Conservation (phyloP, 2,888 invertebrate genomes). For the Diachrysia chrysitis region DNA sequence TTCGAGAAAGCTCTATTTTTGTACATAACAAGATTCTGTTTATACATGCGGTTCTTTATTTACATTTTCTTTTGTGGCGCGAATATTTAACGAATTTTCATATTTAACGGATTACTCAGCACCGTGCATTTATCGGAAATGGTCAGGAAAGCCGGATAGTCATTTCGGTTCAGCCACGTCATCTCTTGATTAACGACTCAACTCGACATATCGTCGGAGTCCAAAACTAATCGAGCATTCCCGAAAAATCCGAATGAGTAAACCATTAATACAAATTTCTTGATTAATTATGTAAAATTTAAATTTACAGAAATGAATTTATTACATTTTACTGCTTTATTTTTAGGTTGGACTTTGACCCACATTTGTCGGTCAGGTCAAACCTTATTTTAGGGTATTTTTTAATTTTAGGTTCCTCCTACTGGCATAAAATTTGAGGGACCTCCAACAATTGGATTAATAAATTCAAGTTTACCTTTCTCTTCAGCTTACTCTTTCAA, state of each 20-base stretch:
- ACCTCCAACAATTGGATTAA: conserved; percentile 17
- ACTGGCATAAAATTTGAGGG: conserved; percentile 21
- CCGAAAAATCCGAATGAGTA: neutral
- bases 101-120: neutral
- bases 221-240: neutral
- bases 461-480: conserved; percentile 29
- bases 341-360: neutral
- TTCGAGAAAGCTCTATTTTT: neutral
- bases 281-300: no score
- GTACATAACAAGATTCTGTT: no score
- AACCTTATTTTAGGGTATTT: conserved; percentile 23
- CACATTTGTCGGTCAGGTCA: neutral
- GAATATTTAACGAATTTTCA: no score
- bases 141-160: neutral
- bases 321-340: no score
- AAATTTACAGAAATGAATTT: neutral
- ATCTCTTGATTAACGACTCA: no score
- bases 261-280: no score
- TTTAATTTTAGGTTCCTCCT: conserved; percentile 28
- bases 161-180: no score
- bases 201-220: neutral
- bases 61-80: no score
- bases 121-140: neutral
- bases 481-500: conserved; percentile 26
- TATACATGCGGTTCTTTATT: no score